Conservation (phyloP, 2,113 vertebrate genomes). For the Gila orcuttii region DNA sequence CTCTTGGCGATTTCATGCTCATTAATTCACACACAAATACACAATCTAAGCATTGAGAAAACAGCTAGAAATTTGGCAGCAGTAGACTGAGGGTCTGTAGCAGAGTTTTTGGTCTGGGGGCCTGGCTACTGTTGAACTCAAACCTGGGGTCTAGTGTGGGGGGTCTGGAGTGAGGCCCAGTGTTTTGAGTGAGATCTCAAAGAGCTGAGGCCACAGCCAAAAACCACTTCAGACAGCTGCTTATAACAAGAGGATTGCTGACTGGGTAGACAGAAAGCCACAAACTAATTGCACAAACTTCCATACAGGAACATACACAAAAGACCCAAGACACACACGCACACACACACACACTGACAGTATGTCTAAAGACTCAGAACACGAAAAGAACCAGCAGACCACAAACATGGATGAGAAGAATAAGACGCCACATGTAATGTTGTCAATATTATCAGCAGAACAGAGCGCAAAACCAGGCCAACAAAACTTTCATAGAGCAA, state of each 20-base stretch:
- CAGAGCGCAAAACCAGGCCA: background rate
- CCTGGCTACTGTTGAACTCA: constrained; percentile 1
- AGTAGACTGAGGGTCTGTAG: background rate
- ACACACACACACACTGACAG: constrained; percentile 9
- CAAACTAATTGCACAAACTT: background rate
- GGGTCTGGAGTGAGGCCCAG: constrained; percentile 30
- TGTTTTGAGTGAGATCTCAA: constrained; percentile 38
- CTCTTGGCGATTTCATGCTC: background rate
- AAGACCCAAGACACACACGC: background rate
- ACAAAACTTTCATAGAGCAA: background rate
- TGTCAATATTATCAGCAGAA: constrained; percentile 37
- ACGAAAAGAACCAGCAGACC: constrained; percentile 31
- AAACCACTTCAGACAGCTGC: constrained; percentile 45
- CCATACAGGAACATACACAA: background rate
- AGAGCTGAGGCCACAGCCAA: constrained; percentile 39
- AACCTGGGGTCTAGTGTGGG: constrained; percentile 28
- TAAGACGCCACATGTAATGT: constrained; percentile 6
- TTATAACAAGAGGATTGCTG: constrained; percentile 40
- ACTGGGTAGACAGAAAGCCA: constrained; percentile 22
- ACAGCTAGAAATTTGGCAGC: background rate
- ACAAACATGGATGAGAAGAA: constrained; percentile 38
- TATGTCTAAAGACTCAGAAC: constrained; percentile 2
- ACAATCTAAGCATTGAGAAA: background rate
- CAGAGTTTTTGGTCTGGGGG: background rate
- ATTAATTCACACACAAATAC: background rate